Base-by-base conservation (phyloP, 2,113 vertebrate species). In the Cromileptes altivelis region DNA sequence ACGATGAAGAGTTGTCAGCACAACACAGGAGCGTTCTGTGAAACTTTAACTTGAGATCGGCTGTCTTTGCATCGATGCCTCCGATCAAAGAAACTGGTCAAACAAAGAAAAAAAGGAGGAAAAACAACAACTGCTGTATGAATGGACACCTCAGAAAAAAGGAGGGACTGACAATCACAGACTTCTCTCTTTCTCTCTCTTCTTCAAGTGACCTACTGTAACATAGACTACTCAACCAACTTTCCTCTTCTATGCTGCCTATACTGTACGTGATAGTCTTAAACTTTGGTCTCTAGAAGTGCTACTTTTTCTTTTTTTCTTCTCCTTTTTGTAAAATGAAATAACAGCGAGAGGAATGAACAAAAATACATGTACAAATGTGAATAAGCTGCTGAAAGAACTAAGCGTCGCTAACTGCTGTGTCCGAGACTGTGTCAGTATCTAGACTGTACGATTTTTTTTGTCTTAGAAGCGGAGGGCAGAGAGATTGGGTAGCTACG, bases 121-220 rank as follows among this genome's bases (percentile, higher is more conserved):
- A 71, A 70, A 84, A 81, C n/a, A 88, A 85, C 80, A 81, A 86
- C 86, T 85, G 74, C 85, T 85, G 90, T 85, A 67, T 52, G 74
- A 87, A 79, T 50, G 75, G 85, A 87, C 78, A 87, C 87, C 88
- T 89, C 81, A 60, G 86, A 87, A 77, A 85, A 82, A 85, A 82
- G 65, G 88, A 92, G 82, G 86, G 89, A 91, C 88, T 92, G 94
- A 94, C 94, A 94, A 94, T 94, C 94, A 94, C 91, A 90, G 85
- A 93, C 90, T 91, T 91, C 84, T 88, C 86, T 92, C 89, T 91
- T 84, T 89, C 81, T 89, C 89, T 90, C 86, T 93, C 79, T 87
- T 91, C 88, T 91, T 89, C 85, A 94, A 94, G 94, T 94, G 94
- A 92, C 92, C 91, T 94, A 93, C 71, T 93, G 93, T 93, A 93